Conservation (phyloP, 1,140 invertebrate genomes). For the Sesamia nonagrioides region DNA sequence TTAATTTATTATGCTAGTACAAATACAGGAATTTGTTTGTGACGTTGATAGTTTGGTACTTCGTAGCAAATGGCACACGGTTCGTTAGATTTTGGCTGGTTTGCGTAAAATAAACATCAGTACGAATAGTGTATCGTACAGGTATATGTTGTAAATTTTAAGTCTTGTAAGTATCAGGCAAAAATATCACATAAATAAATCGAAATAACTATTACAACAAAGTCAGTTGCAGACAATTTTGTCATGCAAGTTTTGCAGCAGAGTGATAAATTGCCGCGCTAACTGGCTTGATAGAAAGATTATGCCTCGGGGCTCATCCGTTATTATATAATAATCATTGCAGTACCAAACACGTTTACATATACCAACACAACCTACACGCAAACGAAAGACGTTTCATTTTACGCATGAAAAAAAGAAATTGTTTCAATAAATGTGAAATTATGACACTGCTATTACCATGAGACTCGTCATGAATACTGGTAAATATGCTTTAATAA, state of each 20-base stretch:
- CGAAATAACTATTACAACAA: neutral
- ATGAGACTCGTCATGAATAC: neutral
- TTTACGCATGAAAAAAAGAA: neutral
- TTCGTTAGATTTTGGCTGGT: neutral
- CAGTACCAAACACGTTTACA: neutral
- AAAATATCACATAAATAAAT: conserved; percentile 4
- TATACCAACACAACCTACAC: neutral
- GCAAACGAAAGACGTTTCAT: neutral
- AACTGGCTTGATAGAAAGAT: conserved; percentile 40
- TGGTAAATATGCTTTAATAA: too few species aligned
- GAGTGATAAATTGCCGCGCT: conserved; percentile 35
- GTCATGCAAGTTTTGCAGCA: conserved; percentile 23
- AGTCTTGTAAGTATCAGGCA: neutral
- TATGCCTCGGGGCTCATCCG: neutral
- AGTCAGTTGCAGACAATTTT: neutral
- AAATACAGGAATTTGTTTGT: conserved; percentile 7
- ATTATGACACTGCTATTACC: neutral
- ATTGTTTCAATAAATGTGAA: neutral
- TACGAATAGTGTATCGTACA: neutral
- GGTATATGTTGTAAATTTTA: neutral
- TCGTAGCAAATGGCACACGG: conserved; percentile 32
- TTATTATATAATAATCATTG: conserved; percentile 27
- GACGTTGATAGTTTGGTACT: conserved; percentile 19
- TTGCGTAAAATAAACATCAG: conserved; percentile 1
- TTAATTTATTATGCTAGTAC: neutral